A percentile compares a stretch with the other conserved stretches of the same genome.
Conservation (phyloP, 2,797 vertebrate genomes). For the Pelobates cultripes region DNA sequence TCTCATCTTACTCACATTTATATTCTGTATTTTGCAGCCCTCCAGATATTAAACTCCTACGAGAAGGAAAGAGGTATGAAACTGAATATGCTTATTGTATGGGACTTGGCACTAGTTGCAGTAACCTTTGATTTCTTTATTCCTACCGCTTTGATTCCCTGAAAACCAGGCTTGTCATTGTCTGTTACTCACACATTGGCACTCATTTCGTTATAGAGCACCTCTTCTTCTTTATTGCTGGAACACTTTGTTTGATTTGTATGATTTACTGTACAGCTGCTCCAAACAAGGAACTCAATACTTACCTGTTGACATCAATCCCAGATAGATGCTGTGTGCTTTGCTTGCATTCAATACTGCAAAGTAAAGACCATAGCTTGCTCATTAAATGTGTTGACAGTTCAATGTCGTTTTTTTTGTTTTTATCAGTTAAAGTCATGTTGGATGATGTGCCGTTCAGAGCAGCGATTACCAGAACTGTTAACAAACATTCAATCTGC, state of each 20-base stretch:
- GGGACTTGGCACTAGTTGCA: too few species aligned
- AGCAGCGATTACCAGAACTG: neutral
- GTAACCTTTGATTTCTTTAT: too few species aligned
- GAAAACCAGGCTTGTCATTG: neutral
- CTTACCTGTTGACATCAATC: constrained; percentile 83
- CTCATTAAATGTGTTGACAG: constrained; percentile 75
- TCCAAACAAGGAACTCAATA: constrained; percentile 78
- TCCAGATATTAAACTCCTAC: constrained; percentile 80
- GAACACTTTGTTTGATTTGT: constrained; percentile 82
- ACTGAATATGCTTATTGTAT: neutral
- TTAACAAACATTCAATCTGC: neutral
- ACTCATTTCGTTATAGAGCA: neutral
- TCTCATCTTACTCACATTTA: neutral
- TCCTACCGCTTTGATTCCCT: too few species aligned
- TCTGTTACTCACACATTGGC: neutral
- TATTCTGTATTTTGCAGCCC: constrained; percentile 68
- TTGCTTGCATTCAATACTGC: constrained; percentile 30
- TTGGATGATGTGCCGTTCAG: neutral
- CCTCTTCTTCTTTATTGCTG: constrained; percentile 52
- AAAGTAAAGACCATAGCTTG: constrained; percentile 59
- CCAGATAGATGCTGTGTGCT: constrained; percentile 68
- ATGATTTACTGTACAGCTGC: constrained; percentile 92
- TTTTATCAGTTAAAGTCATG: neutral
- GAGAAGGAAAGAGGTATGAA: constrained; percentile 81
- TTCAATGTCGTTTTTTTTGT: constrained; percentile 39